These are phyloP conservation scores for Cygnus buccinator DNA, from an alignment of 2,113 vertebrate genomes.

Conservation along the genomic window DNA sequence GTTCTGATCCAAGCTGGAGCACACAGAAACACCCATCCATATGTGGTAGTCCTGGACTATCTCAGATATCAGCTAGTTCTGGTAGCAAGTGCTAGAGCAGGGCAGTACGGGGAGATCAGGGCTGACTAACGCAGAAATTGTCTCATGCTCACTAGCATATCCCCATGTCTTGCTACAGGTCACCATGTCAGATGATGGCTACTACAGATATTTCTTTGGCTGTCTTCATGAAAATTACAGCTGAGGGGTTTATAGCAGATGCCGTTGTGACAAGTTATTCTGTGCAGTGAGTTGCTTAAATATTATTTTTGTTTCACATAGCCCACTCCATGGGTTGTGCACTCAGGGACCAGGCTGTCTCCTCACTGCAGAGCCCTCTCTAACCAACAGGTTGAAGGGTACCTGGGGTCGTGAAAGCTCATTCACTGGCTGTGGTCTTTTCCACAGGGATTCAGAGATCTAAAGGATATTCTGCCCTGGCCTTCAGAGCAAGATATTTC, in stretches of 20 bases:
- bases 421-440: background rate
- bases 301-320: background rate
- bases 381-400: background rate
- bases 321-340: fast-evolving
- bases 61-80: background rate
- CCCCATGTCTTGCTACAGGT: fast-evolving
- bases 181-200: background rate
- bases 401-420: background rate
- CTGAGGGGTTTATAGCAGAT: background rate
- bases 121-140: background rate
- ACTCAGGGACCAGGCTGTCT: background rate
- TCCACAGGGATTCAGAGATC: background rate
- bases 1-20: background rate
- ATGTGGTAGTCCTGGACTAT: too few relatives aligned
- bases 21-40: background rate
- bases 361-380: background rate
- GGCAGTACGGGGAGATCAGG: background rate
- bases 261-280: background rate
- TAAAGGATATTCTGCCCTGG: background rate
- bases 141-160: background rate
- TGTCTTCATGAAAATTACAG: background rate
- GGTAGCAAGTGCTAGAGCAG: background rate
- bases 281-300: background rate
- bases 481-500: background rate
- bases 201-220: background rate